Percentiles rank a stretch among this genome's conserved stretches.
Conservation (phyloP, 2,888 invertebrate species). For the Incurvaria masculella region DNA sequence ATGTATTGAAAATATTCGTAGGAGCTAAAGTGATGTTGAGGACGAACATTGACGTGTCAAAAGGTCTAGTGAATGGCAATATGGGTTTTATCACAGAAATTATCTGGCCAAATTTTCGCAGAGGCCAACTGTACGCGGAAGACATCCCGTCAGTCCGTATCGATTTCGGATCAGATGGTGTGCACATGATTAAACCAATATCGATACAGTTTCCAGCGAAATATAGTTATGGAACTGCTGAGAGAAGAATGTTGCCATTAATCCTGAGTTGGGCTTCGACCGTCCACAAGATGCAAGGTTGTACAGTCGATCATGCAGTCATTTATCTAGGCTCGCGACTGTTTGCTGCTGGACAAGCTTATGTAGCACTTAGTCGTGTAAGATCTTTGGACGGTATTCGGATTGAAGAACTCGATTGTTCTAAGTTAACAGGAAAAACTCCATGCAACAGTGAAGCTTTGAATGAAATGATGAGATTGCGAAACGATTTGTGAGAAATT, state of each 20-base stretch:
- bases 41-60: slow-evolving; percentile 16
- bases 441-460: slow-evolving; percentile 11
- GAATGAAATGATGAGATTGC: slow-evolving; percentile 10
- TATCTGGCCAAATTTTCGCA: slow-evolving; percentile 15
- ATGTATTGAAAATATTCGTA: slow-evolving; percentile 14
- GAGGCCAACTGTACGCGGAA: slow-evolving; percentile 12
- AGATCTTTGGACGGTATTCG: slow-evolving; percentile 16
- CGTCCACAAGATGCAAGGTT: slow-evolving; percentile 15
- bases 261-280: slow-evolving; percentile 19
- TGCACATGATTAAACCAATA: slow-evolving; percentile 16
- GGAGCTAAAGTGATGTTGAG: slow-evolving; percentile 18
- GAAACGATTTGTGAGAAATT: too few species aligned
- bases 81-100: slow-evolving; percentile 18
- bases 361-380: slow-evolving; percentile 15
- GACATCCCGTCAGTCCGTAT: slow-evolving; percentile 16
- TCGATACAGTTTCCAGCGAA: slow-evolving; percentile 17
- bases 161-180: slow-evolving; percentile 15
- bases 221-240: slow-evolving; percentile 15
- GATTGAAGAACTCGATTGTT: slow-evolving; percentile 19
- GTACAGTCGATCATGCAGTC: slow-evolving; percentile 16
- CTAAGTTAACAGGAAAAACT: slow-evolving; percentile 13
- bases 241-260: slow-evolving; percentile 18
- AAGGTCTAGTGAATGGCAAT: slow-evolving; percentile 17
- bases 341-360: slow-evolving; percentile 12
- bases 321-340: slow-evolving; percentile 12